phyloP scores from a whole-genome alignment of 2,888 invertebrate species.

The Lasioglossum vierecki region DNA sequence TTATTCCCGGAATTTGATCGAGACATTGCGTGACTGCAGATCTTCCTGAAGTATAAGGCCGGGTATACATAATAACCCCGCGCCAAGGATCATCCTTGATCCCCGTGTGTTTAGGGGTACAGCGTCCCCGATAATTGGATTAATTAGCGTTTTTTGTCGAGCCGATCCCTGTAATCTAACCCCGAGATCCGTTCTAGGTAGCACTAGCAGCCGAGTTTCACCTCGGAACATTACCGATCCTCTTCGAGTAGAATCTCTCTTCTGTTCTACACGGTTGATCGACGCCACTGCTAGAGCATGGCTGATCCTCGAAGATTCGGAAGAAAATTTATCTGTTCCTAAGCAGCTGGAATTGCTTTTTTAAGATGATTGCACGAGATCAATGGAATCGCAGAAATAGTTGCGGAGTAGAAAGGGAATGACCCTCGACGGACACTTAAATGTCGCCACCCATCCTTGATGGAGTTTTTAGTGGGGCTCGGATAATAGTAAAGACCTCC shows the following conservation, averaged over 20 bases:
- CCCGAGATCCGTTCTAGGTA: conserved; percentile 44
- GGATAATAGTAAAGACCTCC: background rate
- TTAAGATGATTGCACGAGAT: too few species aligned
- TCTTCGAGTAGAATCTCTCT: background rate
- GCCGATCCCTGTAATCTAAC: conserved; percentile 76
- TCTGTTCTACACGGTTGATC: background rate
- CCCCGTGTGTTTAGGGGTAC: conserved; percentile 58
- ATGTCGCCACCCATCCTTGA: background rate
- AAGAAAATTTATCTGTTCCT: background rate
- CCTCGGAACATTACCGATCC: background rate
- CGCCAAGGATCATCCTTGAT: conserved; percentile 61
- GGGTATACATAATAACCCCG: conserved; percentile 70
- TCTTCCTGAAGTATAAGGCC: conserved; percentile 70
- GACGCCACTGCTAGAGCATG: background rate
- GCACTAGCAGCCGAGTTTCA: background rate
- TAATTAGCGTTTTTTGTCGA: conserved; percentile 77
- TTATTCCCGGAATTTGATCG: conserved; percentile 80
- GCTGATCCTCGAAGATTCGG: background rate
- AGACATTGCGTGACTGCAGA: conserved; percentile 79
- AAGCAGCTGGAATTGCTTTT: too few species aligned
- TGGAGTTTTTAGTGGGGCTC: background rate
- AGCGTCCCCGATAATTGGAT: conserved; percentile 79
- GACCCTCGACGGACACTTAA: background rate
- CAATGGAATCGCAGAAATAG: background rate
- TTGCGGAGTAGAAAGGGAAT: background rate